Percentiles rank a stretch among this genome's conserved stretches.
Conservation (phyloP, 2,888 invertebrate genomes). For the Lepidochrysops patricia region DNA sequence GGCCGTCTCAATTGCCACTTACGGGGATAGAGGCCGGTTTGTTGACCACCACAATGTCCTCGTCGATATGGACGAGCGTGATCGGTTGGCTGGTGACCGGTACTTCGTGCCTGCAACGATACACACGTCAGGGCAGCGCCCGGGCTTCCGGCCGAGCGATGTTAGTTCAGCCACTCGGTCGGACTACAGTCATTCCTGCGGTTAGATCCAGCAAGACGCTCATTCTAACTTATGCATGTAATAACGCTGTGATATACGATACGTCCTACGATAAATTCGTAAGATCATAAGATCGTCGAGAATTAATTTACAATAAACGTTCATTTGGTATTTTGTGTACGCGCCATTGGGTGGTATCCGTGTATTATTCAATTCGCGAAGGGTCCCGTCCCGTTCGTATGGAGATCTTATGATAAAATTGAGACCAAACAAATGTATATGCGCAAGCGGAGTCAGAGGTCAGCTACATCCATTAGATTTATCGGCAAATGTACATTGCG, state of each 20-base stretch:
- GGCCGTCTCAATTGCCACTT: constrained; percentile 92
- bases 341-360: constrained; percentile 23
- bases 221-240: not conserved
- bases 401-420: constrained; percentile 45
- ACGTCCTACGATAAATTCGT: not conserved
- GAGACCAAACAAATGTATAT: constrained; percentile 63
- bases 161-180: not conserved
- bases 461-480: constrained; percentile 16
- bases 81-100: constrained; percentile 97
- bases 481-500: constrained; percentile 11
- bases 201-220: not conserved
- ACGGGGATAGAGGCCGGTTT: constrained; percentile 99
- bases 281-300: not conserved
- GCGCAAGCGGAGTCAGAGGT: constrained; percentile 39
- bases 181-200: not conserved
- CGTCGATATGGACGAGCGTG: constrained; percentile 97
- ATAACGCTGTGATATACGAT: not conserved
- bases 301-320: constrained; percentile 19
- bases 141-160: not conserved
- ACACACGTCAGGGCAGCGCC: constrained; percentile 59
- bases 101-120: constrained; percentile 95
- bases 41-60: constrained; percentile 99
- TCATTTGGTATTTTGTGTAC: constrained; percentile 19
- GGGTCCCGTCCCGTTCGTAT: constrained; percentile 35
- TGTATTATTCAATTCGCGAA: constrained; percentile 36